These are phyloP conservation scores for Nannospalax galili DNA, from an alignment of 2,113 vertebrate genomes.

Conservation along the genomic window DNA sequence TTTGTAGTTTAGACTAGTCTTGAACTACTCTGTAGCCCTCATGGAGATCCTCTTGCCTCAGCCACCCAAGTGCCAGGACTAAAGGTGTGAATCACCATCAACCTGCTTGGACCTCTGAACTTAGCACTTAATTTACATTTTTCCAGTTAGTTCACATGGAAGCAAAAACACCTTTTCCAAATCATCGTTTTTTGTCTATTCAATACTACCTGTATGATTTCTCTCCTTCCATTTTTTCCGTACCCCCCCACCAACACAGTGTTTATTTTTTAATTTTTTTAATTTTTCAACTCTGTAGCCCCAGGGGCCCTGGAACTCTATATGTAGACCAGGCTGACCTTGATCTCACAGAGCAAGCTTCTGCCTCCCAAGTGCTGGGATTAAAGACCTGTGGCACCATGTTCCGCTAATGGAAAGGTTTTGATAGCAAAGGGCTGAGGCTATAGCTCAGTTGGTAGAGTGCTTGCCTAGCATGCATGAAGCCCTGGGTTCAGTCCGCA, in stretches of 20 bases:
- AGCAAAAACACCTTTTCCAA: no score
- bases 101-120: neutral
- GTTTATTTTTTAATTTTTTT: neutral
- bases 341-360: neutral
- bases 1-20: neutral
- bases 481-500: no score
- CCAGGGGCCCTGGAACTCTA: neutral
- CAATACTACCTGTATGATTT: no score
- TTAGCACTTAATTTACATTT: neutral
- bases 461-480: no score
- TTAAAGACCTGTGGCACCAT: neutral
- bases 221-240: no score
- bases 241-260: no score
- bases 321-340: neutral
- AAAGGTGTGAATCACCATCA: neutral
- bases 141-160: no score
- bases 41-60: neutral
- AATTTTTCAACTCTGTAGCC: no score
- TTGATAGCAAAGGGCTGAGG: no score
- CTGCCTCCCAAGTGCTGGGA: neutral
- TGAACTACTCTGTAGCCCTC: no score
- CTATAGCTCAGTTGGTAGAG: no score
- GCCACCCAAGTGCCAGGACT: neutral
- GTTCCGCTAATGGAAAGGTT: neutral
- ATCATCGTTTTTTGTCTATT: no score